Evolutionary conservation across 2,888 invertebrate species (phyloP).

Genomic region (Leptothorax acervorum): DNA sequence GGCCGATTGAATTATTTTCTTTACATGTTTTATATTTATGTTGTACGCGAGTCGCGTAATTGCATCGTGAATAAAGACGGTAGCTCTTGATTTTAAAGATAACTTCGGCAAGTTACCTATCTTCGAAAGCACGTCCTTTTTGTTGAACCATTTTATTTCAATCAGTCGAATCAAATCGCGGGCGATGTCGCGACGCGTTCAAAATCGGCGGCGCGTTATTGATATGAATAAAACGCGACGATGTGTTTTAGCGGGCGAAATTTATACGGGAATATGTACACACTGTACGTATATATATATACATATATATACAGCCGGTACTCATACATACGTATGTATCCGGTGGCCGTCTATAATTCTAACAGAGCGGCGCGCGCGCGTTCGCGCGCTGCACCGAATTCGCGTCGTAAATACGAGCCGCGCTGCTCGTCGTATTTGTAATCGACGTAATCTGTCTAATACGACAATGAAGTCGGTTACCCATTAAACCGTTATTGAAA

Average conservation of each 20-base stretch:
- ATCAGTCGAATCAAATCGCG: not conserved
- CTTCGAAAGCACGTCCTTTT: not conserved
- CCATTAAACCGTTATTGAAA: constrained; percentile 58
- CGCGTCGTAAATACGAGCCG: constrained; percentile 43
- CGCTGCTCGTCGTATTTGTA: constrained; percentile 46
- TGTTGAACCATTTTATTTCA: not conserved
- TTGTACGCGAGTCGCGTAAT: not conserved
- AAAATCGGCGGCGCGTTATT: not conserved
- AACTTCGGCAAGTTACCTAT: not conserved
- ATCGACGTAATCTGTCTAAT: constrained; percentile 57
- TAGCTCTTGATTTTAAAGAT: not conserved
- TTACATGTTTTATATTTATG: not conserved
- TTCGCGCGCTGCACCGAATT: constrained; percentile 2
- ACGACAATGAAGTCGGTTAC: constrained; percentile 59
- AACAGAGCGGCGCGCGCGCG: constrained; percentile 1
- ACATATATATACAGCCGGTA: not conserved
- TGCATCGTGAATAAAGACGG: not conserved
- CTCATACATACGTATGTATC: not conserved
- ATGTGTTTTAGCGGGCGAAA: constrained; percentile 26
- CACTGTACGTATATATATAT: not conserved
- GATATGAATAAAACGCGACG: constrained; percentile 42
- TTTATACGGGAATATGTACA: constrained; percentile 23
- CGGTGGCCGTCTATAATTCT: constrained; percentile 32
- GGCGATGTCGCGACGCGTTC: not conserved
- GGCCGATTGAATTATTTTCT: not conserved